Percentiles rank a stretch among this genome's conserved stretches.
Conservation (phyloP, 2,797 vertebrate genomes). For the Somateria mollissima region DNA sequence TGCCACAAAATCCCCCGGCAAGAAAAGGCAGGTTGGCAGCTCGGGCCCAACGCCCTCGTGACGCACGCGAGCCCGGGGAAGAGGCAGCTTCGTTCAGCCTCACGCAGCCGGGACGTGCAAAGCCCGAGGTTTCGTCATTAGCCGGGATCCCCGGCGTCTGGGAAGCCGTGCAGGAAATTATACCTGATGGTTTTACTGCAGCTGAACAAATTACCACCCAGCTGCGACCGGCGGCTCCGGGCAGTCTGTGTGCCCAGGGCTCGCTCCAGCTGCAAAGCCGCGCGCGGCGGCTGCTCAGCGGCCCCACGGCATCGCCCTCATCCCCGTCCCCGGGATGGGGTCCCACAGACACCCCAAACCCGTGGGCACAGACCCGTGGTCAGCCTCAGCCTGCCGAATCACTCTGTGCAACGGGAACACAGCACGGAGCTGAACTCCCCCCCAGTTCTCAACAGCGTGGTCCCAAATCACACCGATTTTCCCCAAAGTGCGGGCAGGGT, state of each 20-base stretch:
- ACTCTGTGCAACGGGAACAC: rapidly evolving
- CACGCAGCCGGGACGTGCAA: neutral
- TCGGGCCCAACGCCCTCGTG: rapidly evolving
- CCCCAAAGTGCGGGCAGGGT: rapidly evolving
- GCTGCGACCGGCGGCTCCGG: neutral
- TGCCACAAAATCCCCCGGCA: neutral
- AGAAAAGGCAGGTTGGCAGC: neutral
- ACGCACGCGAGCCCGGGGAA: rapidly evolving
- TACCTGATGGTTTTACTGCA: neutral
- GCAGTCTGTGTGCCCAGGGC: neutral
- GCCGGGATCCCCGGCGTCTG: neutral
- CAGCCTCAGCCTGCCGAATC: rapidly evolving
- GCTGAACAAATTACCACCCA: constrained; percentile 20
- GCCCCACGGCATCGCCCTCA: rapidly evolving
- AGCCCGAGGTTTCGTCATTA: neutral
- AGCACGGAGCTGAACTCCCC: rapidly evolving
- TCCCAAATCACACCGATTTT: neutral
- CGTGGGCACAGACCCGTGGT: rapidly evolving
- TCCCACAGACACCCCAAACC: rapidly evolving
- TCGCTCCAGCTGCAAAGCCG: rapidly evolving
- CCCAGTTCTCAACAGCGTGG: rapidly evolving
- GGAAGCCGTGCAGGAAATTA: constrained; percentile 33
- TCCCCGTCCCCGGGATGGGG: neutral
- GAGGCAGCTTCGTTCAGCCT: neutral
- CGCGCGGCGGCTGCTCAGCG: neutral